A percentile compares a stretch with the other conserved stretches of the same genome.
Conservation (phyloP, 1,140 invertebrate species). For the Penaeus vannamei region DNA sequence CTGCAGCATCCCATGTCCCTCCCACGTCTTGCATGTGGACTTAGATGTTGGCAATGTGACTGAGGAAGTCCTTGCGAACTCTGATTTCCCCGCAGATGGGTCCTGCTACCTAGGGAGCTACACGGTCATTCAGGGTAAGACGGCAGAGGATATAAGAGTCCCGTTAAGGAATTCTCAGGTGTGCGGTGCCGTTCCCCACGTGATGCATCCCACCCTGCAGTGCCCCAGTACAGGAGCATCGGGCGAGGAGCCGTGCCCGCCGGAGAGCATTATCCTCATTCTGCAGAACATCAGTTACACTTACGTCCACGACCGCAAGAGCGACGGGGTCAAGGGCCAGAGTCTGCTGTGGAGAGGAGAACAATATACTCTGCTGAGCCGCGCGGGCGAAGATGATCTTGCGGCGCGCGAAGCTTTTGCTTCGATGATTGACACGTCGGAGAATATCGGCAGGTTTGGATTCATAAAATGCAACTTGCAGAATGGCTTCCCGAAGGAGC, state of each 20-base stretch:
- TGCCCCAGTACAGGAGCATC: no score
- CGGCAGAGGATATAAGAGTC: background rate
- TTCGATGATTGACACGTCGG: background rate
- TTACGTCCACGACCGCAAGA: conserved; percentile 19
- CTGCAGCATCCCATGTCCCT: conserved; percentile 25
- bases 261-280: background rate
- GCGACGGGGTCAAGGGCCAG: background rate
- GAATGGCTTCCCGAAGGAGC: conserved; percentile 20
- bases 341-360: conserved; percentile 16
- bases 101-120: conserved; percentile 38
- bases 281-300: conserved; percentile 1
- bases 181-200: background rate
- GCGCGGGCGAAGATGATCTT: background rate
- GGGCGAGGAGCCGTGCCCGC: no score
- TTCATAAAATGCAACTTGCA: conserved; percentile 46
- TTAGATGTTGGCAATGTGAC: conserved; percentile 10
- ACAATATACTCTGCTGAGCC: conserved; percentile 18
- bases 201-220: background rate
- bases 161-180: background rate
- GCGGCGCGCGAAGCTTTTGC: background rate
- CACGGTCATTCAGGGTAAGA: conserved; percentile 1
- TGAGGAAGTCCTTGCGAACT: background rate
- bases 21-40: conserved; percentile 33
- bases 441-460: background rate
- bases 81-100: background rate